phyloP scores from a whole-genome alignment of 2,113 vertebrate genomes.

The Meriones unguiculatus region DNA sequence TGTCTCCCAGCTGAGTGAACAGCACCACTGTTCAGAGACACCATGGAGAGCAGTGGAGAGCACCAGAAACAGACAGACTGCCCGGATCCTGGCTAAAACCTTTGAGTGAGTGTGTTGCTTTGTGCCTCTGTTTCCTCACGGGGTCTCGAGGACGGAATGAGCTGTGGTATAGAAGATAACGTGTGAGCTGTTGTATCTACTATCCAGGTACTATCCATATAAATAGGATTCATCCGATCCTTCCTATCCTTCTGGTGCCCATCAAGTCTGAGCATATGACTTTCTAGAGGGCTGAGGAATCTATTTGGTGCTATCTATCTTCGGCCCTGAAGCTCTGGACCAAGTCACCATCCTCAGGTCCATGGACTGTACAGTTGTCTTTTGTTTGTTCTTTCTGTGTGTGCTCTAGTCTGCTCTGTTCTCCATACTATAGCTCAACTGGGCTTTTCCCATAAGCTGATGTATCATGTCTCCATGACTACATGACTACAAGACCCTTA shows the following conservation, averaged over 20 bases:
- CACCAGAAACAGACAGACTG: neutral
- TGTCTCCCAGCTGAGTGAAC: no score
- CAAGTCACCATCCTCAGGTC: neutral
- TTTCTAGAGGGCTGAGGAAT: neutral
- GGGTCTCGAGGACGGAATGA: neutral
- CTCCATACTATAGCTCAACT: neutral
- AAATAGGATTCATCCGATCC: neutral
- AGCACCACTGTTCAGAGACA: neutral
- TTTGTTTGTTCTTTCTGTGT: neutral
- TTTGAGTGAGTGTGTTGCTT: neutral
- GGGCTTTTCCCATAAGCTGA: neutral
- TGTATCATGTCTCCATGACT: neutral
- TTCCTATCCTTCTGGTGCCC: neutral
- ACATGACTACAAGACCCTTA: neutral
- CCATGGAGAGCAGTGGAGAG: neutral
- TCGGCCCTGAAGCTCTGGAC: neutral
- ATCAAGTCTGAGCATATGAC: neutral
- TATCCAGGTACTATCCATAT: neutral
- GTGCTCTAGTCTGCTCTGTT: neutral
- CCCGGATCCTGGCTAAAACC: neutral
- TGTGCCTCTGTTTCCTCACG: neutral
- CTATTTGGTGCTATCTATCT: neutral
- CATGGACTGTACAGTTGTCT: rapidly evolving
- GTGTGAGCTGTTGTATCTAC: no score
- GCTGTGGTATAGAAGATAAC: neutral